phyloP scores from a whole-genome alignment of 1,140 invertebrate genomes.

The Drosophila kanapiae region DNA sequence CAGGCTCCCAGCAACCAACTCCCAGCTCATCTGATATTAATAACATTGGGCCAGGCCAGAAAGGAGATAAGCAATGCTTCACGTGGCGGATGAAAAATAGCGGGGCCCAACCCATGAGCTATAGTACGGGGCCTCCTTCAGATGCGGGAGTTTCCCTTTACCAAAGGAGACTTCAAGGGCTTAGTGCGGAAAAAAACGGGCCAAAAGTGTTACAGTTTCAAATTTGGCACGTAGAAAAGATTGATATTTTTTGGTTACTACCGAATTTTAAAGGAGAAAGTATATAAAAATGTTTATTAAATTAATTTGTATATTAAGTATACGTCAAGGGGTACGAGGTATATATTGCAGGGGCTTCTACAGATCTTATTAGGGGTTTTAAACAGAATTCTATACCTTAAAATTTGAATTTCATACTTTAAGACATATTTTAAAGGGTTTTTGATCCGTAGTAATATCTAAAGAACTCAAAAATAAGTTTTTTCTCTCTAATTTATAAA shows the following conservation, averaged over 20 bases:
- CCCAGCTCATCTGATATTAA: constrained; percentile 67
- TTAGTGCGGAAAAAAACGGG: not conserved
- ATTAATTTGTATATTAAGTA: too few relatives aligned
- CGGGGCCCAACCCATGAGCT: constrained; percentile 7
- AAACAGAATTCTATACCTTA: not conserved
- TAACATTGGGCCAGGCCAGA: constrained; percentile 40
- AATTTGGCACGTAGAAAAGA: not conserved
- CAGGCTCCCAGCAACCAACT: constrained; percentile 21
- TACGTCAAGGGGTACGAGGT: too few relatives aligned
- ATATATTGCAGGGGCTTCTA: too few relatives aligned
- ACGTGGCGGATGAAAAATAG: constrained; percentile 30
- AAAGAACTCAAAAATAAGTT: too few relatives aligned
- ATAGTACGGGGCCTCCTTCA: not conserved
- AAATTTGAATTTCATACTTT: too few relatives aligned
- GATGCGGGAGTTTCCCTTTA: not conserved
- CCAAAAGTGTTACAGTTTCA: not conserved
- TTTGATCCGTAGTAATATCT: too few relatives aligned
- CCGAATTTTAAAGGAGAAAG: too few relatives aligned
- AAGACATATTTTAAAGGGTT: too few relatives aligned
- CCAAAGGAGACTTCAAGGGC: not conserved
- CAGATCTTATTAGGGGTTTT: not conserved
- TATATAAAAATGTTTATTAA: not conserved
- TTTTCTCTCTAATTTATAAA: too few relatives aligned
- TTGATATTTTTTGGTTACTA: too few relatives aligned
- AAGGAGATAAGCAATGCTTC: constrained; percentile 22